These are phyloP conservation scores for Caenorhabditis uteleia DNA, from an alignment of 2,888 invertebrate genomes.

Conservation along the genomic window DNA sequence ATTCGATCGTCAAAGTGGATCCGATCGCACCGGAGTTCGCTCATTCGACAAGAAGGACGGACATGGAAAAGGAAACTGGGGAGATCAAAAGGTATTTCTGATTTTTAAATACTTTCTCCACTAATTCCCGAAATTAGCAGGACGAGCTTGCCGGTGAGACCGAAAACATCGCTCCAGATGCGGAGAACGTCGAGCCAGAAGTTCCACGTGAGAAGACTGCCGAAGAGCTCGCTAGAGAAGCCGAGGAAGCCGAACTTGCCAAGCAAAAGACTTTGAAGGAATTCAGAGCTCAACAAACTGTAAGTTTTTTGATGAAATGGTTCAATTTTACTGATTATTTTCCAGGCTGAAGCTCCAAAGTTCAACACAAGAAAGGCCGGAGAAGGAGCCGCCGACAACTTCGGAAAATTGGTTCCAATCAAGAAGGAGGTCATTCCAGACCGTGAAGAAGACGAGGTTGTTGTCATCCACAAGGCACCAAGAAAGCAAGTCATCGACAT, in stretches of 20 bases:
- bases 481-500: slow-evolving; percentile 56
- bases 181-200: slow-evolving; percentile 40
- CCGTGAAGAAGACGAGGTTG: slow-evolving; percentile 46
- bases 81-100: slow-evolving; percentile 49
- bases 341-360: slow-evolving; percentile 39
- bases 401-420: slow-evolving; percentile 54
- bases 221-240: slow-evolving; percentile 55
- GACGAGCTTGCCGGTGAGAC: slow-evolving; percentile 63
- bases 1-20: slow-evolving; percentile 64
- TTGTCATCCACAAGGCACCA: slow-evolving; percentile 41
- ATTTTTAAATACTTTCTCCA: not conserved
- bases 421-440: slow-evolving; percentile 55
- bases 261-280: slow-evolving; percentile 67
- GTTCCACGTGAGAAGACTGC: slow-evolving; percentile 59
- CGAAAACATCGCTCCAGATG: slow-evolving; percentile 47
- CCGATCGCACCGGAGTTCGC: slow-evolving; percentile 63
- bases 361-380: slow-evolving; percentile 66
- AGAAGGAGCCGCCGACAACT: slow-evolving; percentile 53
- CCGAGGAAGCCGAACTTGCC: slow-evolving; percentile 43
- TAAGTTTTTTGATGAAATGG: slow-evolving; percentile 8
- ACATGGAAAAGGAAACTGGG: slow-evolving; percentile 71
- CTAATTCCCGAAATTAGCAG: slow-evolving; percentile 7
- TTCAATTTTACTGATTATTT: slow-evolving; percentile 1
- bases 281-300: slow-evolving; percentile 53
- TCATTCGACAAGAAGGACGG: slow-evolving; percentile 66